Evolutionary conservation across 1,140 invertebrate species (phyloP).

Genomic region (Lepidostoma basale): DNA sequence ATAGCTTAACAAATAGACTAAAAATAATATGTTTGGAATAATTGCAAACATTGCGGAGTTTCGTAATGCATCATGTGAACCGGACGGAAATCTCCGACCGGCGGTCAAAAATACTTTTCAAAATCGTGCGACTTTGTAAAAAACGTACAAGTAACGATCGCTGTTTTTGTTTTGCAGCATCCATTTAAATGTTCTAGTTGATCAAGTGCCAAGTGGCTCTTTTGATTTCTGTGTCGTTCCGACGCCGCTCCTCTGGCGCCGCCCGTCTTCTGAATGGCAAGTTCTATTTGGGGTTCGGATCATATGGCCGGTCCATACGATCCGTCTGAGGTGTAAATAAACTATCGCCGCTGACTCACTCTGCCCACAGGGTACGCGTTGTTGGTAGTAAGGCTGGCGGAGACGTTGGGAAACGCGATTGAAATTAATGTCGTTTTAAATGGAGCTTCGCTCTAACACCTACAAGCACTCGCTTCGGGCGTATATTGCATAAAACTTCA

Average conservation of each 20-base stretch:
- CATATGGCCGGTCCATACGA: constrained; percentile 19
- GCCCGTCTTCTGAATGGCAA: constrained; percentile 19
- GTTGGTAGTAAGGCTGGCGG: no score
- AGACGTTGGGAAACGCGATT: no score
- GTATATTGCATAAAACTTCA: no score
- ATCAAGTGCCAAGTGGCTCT: not conserved
- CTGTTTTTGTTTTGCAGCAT: not conserved
- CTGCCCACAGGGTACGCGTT: not conserved
- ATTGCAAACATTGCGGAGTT: constrained; percentile 6
- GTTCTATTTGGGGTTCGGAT: constrained; percentile 21
- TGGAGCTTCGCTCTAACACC: no score
- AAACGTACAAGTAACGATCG: not conserved
- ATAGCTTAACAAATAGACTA: not conserved
- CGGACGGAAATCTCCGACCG: not conserved
- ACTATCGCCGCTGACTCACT: constrained; percentile 17
- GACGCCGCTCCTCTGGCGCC: constrained; percentile 15
- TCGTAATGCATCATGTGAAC: constrained; percentile 18
- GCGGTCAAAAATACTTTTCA: not conserved
- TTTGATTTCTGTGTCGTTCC: not conserved
- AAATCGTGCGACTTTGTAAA: not conserved
- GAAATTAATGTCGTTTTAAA: no score
- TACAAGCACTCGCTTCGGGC: no score
- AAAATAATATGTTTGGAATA: not conserved
- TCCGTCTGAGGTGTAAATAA: constrained; percentile 29
- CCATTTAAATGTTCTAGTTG: not conserved